Percentiles rank a stretch among this genome's conserved stretches.
Conservation (phyloP, 2,113 vertebrate species). For the Mixornis gularis region DNA sequence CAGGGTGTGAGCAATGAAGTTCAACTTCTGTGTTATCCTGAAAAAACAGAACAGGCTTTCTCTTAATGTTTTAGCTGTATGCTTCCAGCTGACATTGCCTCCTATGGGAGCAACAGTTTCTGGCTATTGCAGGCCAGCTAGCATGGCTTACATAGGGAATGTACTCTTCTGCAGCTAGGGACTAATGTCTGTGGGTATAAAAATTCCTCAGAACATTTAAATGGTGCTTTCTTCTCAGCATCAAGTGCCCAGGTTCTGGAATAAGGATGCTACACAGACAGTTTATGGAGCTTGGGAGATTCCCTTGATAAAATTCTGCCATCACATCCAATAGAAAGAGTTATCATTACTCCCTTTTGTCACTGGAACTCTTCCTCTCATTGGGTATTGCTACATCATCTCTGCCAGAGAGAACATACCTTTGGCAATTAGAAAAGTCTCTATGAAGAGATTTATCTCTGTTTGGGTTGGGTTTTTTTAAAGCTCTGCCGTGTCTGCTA, state of each 20-base stretch:
- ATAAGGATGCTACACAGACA: not conserved
- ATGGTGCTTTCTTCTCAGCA: not conserved
- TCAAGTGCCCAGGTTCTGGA: not conserved
- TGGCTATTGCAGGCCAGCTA: not conserved
- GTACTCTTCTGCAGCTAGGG: not conserved
- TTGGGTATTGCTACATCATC: not conserved
- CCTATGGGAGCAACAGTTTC: not conserved
- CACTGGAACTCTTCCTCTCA: not conserved
- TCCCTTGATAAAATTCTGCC: not conserved
- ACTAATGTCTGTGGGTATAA: not conserved
- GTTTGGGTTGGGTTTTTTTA: not conserved
- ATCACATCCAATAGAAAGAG: not conserved
- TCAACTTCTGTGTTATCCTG: not conserved
- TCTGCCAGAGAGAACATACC: not conserved
- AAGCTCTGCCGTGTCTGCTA: not conserved
- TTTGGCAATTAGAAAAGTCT: not conserved
- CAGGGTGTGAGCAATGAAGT: not conserved
- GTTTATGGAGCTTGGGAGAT: not conserved
- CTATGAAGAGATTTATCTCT: not conserved
- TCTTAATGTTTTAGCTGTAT: not conserved
- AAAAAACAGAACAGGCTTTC: not conserved
- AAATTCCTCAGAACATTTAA: not conserved
- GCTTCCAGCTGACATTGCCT: not conserved
- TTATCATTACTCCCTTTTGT: not conserved
- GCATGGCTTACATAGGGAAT: not conserved